Evolutionary conservation across 2,888 invertebrate species (phyloP), one percentile per base, ranked within the genome.

Genomic region (Nasonia oneida): DNA sequence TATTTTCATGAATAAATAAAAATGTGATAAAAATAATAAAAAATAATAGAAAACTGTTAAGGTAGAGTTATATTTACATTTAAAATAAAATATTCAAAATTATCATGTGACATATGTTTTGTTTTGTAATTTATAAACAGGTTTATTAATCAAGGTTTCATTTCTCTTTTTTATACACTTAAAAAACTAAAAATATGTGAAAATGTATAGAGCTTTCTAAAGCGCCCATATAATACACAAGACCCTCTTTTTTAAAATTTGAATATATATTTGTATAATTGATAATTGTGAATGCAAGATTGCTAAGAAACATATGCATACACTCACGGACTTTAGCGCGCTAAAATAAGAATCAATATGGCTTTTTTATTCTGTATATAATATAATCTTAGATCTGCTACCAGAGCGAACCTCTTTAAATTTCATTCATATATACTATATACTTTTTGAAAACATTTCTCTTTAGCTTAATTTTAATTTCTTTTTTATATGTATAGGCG

Each of bases 311-410:
- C 23, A 61, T 61, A 5, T 61, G 2, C 57, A 61, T 1, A 61
- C 8, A n/a, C 57, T n/a, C n/a, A 61, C 2, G 8, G 18, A 8
- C 8, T 23, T n/a, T n/a, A 23, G 6, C 57, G 57, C 57, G 8
- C n/a, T 61, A n/a, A 61, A 61, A 61, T n/a, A 61, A 61, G 57
- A 61, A 61, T 61, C 57, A 61, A 61, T 61, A 61, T 61, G 57
- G 57, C 57, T 61, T 61, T 53, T 53, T 53, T 18, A 53, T 53
- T 18, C 18, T 15, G 15, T 53, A 5, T 53, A 53, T 53, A 53
- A 47, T 47, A 47, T 47, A 47, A 53, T 61, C 57, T 18, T 61
- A 61, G 8, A 61, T 61, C 6, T 23, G 57, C 57, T 61, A 61
- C 57, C 57, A 61, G 57, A 61, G 57, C 57, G 23, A 61, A 61